These are phyloP conservation scores for Ceyx cyanopectus DNA, from an alignment of 2,113 vertebrate genomes.

Conservation along the genomic window DNA sequence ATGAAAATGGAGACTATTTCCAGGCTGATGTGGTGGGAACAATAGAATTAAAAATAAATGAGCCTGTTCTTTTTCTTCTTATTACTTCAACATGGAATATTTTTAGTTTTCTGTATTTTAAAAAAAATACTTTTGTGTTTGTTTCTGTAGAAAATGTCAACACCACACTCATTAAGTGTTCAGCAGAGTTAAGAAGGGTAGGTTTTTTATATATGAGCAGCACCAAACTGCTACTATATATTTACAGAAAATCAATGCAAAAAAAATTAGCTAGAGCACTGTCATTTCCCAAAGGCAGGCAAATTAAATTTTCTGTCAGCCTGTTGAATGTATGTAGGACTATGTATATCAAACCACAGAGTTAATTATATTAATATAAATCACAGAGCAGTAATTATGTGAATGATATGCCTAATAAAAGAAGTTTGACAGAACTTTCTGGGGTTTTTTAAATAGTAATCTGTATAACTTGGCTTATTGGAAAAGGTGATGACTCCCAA, in stretches of 20 bases:
- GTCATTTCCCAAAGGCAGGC: constrained; percentile 27
- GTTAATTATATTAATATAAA: constrained; percentile 4
- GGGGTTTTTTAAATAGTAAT: background rate
- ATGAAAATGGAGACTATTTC: constrained; percentile 33
- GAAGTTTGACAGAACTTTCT: background rate
- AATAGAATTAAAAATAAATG: constrained; percentile 40
- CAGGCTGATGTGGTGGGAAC: constrained; percentile 1
- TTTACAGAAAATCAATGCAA: constrained; percentile 37
- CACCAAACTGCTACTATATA: background rate
- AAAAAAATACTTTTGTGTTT: background rate
- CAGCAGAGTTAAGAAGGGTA: background rate
- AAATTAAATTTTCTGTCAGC: constrained; percentile 38
- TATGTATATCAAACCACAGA: background rate
- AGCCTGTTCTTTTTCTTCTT: constrained; percentile 11
- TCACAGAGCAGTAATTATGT: background rate
- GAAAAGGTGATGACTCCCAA: background rate
- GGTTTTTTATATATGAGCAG: background rate
- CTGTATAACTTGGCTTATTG: background rate
- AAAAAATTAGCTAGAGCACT: background rate
- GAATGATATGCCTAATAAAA: constrained; percentile 14
- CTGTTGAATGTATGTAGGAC: background rate
- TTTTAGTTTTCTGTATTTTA: constrained; percentile 24
- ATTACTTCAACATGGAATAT: background rate
- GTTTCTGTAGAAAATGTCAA: constrained; percentile 9
- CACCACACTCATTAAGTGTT: constrained; percentile 25